These are phyloP conservation scores for Coregonus suidteri DNA, from an alignment of 2,797 vertebrate genomes.

Conservation along the genomic window DNA sequence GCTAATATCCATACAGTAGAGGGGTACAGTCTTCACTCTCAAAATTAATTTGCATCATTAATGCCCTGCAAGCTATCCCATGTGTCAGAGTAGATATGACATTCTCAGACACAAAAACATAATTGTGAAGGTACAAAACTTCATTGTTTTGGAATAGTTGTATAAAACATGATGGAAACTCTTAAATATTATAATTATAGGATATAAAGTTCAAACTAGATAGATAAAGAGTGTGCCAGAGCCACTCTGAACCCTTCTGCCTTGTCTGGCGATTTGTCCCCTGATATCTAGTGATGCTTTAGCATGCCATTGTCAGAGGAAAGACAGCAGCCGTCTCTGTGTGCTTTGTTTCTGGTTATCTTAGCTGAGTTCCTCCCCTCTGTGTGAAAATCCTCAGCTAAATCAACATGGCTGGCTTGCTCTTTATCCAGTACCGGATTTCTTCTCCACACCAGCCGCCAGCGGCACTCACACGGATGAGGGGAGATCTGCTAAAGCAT, in stretches of 20 bases:
- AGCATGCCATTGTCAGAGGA: slow-evolving; percentile 64
- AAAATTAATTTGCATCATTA: no score
- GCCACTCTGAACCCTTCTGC: slow-evolving; percentile 17
- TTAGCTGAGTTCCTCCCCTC: slow-evolving; percentile 64
- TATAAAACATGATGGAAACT: slow-evolving; percentile 1
- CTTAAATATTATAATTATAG: not conserved
- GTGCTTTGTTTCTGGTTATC: slow-evolving; percentile 70
- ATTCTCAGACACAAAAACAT: not conserved
- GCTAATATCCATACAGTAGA: no score
- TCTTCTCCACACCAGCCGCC: slow-evolving; percentile 75
- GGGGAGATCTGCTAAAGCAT: slow-evolving; percentile 75
- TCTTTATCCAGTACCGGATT: slow-evolving; percentile 77
- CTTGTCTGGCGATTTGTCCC: slow-evolving; percentile 24
- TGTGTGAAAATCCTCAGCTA: slow-evolving; percentile 68
- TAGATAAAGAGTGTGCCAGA: not conserved
- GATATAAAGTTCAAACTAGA: not conserved
- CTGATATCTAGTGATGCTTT: slow-evolving; percentile 62
- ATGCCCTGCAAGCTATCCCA: no score
- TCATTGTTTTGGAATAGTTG: not conserved
- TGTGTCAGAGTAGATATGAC: no score
- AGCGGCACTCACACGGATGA: slow-evolving; percentile 74
- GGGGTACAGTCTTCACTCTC: no score
- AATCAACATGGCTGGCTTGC: slow-evolving; percentile 70
- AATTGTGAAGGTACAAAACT: not conserved
- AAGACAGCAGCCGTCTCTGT: slow-evolving; percentile 64